Evolutionary conservation across 2,797 vertebrate species (phyloP).

Genomic region (Meriones psammophilus): DNA sequence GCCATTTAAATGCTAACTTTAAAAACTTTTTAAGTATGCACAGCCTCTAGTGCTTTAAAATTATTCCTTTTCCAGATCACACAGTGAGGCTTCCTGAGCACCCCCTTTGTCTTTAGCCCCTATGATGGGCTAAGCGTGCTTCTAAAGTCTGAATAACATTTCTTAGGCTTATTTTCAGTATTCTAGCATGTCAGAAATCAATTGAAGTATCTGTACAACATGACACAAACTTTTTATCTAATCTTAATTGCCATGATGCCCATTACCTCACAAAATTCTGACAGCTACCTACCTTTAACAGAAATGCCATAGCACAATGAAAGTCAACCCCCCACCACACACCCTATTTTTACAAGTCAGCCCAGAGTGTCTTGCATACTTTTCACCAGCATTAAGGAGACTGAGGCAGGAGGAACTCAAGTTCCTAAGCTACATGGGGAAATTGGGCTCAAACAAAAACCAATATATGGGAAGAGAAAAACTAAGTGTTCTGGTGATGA

Average conservation of each 20-base stretch:
- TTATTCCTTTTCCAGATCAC: background rate
- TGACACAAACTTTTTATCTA: background rate
- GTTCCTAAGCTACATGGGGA: background rate
- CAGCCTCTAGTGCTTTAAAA: background rate
- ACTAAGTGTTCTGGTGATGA: background rate
- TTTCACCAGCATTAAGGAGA: background rate
- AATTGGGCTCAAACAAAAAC: background rate
- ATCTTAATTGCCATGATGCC: background rate
- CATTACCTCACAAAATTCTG: background rate
- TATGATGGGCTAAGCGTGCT: background rate
- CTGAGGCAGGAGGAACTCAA: background rate
- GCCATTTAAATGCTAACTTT: background rate
- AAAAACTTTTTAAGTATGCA: background rate
- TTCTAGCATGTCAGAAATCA: slow-evolving; percentile 32
- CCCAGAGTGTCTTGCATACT: background rate
- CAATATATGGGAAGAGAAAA: background rate
- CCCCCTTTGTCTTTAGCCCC: background rate
- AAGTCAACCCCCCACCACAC: too few relatives aligned
- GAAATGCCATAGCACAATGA: background rate
- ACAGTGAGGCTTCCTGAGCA: background rate
- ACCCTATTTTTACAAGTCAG: background rate
- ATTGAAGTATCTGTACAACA: background rate
- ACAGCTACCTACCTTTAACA: background rate
- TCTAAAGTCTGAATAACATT: background rate
- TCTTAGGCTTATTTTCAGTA: background rate